A percentile compares a stretch with the other conserved stretches of the same genome.
Evolutionary conservation across 2,888 invertebrate species (phyloP).

Genomic region (Keiferia lycopersicella): DNA sequence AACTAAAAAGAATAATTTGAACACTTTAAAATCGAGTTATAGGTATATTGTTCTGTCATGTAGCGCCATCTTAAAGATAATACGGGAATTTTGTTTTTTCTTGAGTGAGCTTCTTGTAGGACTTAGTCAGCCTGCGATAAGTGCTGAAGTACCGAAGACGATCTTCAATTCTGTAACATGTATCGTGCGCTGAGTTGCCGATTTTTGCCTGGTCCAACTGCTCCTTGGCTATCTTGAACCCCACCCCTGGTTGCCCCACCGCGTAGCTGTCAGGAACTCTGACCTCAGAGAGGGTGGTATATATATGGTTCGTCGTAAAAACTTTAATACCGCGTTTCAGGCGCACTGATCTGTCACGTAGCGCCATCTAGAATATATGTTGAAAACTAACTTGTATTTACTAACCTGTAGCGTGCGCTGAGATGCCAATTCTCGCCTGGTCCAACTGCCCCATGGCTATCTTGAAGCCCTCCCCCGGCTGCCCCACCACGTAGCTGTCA

Average conservation of each 20-base stretch:
- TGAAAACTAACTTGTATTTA: too few relatives aligned
- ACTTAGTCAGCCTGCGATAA: too few relatives aligned
- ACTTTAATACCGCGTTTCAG: neutral
- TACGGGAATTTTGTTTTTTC: too few relatives aligned
- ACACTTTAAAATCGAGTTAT: neutral
- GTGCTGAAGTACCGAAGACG: too few relatives aligned
- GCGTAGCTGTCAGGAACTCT: conserved; percentile 74
- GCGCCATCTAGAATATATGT: too few relatives aligned
- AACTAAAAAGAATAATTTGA: too few relatives aligned
- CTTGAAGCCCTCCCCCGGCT: conserved; percentile 72
- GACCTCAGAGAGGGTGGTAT: conserved; percentile 84
- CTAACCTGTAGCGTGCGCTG: conserved; percentile 88
- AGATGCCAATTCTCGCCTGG: conserved; percentile 87
- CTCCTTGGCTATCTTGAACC: conserved; percentile 68
- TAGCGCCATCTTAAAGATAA: too few relatives aligned
- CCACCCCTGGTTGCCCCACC: conserved; percentile 81
- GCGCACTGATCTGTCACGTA: too few relatives aligned
- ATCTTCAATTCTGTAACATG: too few relatives aligned
- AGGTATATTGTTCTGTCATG: too few relatives aligned
- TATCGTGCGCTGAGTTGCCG: conserved; percentile 88
- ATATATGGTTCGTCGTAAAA: neutral
- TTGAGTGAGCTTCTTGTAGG: too few relatives aligned
- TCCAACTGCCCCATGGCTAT: conserved; percentile 83
- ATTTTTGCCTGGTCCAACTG: conserved; percentile 86
- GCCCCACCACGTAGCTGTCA: conserved; percentile 75